phyloP scores from a whole-genome alignment of 1,140 invertebrate species.

The Armadillidium nasatum region DNA sequence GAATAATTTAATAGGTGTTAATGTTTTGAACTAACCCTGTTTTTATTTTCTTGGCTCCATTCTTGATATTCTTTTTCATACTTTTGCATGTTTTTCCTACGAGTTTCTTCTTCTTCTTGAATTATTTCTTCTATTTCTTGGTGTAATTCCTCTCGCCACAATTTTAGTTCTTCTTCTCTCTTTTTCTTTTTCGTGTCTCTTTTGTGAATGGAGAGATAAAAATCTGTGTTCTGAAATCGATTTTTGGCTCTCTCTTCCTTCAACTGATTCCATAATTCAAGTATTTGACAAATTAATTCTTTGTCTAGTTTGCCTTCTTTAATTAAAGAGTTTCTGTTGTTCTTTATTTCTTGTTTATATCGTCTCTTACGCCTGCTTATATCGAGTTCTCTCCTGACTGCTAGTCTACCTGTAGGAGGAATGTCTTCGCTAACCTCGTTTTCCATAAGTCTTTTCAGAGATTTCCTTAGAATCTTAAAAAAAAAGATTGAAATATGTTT shows the following conservation, averaged over 20 bases:
- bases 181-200: neutral
- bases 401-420: too few species aligned
- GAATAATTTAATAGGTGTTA: too few species aligned
- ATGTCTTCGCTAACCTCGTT: too few species aligned
- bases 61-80: neutral
- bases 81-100: neutral
- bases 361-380: neutral
- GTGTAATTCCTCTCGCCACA: neutral
- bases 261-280: neutral
- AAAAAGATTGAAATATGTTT: too few species aligned
- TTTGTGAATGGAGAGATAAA: neutral
- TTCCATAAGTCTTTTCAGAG: too few species aligned
- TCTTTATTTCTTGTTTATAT: neutral
- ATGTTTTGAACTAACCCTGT: too few species aligned
- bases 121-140: neutral
- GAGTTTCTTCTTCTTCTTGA: neutral
- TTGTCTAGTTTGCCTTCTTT: neutral
- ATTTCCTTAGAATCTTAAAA: too few species aligned
- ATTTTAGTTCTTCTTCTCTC: neutral
- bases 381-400: neutral
- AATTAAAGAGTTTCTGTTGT: neutral
- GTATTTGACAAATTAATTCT: neutral
- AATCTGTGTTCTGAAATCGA: neutral
- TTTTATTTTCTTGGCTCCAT: neutral
- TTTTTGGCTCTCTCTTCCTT: neutral